Evolutionary conservation across 1,140 invertebrate species (phyloP), one percentile per base, ranked within the genome.

Genomic region (Zaprionus capensis): DNA sequence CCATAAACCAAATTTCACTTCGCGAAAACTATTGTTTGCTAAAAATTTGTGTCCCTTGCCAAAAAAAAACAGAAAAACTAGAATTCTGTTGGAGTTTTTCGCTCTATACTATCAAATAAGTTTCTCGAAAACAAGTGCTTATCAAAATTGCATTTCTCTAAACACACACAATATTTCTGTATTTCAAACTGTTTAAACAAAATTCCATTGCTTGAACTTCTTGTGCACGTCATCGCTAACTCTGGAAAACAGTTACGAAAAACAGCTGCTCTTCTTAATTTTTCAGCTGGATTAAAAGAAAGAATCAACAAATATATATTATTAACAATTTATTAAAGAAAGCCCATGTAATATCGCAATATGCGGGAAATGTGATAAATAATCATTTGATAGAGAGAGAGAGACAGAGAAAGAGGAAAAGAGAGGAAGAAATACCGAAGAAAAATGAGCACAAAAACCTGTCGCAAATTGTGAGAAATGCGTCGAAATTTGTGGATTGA

Each of bases 391-490:
- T 9, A 31, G 24, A 24, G 61, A 51, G 2, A 56, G 24, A 24
- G 61, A 51, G 11, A n/a, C n/a, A 56, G 53, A 24, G 74, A 57
- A 1, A 56, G 53, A n/a, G 26, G 12, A 7, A 24, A 11, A 57
- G 6, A 34, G n/a, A 17, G 28, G 57, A n/a, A 44, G 11, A 46
- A 67, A 44, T 20, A 26, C 38, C 46, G 20, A 20, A 24, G 56
- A 61, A 59, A 64, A 82, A 34, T 7, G 53, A 20, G 41, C 9
- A 38, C 38, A 58, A 56, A 82, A 82, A 51, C 66, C 78, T 75
- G 76, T 78, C 66, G 44, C 56, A 49, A 75, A 82, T 70, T 73
- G 31, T 71, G 74, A 85, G 55, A 85, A 84, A 85, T 78, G 63
- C 59, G 66, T 46, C 49, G 46, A 67, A 82, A 82, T 67, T 28